These are phyloP conservation scores for Pionites leucogaster DNA, from an alignment of 2,113 vertebrate genomes.

Conservation along the genomic window DNA sequence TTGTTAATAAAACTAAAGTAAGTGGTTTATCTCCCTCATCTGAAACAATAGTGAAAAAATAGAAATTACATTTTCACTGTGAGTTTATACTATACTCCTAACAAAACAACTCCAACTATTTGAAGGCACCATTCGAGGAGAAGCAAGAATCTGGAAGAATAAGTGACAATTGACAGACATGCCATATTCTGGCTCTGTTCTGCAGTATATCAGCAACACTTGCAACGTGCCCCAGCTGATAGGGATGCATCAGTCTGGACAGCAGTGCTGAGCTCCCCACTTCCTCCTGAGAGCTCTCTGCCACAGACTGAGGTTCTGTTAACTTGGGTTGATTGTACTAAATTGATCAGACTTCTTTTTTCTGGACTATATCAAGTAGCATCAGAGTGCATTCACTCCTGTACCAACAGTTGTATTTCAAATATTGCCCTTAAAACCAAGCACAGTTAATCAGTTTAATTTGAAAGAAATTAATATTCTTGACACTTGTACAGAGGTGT, in stretches of 20 bases:
- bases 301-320: neutral
- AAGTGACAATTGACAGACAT: neutral
- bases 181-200: neutral
- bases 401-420: neutral
- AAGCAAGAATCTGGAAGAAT: neutral
- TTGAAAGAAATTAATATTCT: neutral
- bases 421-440: neutral
- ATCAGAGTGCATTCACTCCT: neutral
- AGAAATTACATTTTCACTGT: neutral
- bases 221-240: neutral
- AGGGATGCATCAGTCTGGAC: neutral
- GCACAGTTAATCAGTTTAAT: neutral
- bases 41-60: neutral
- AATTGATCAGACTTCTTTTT: neutral
- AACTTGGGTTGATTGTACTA: neutral
- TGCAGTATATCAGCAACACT: neutral
- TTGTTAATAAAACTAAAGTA: neutral
- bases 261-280: neutral
- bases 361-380: neutral
- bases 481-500: neutral
- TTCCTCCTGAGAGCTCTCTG: neutral
- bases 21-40: neutral
- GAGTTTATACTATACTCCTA: neutral
- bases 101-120: neutral
- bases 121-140: neutral